Evolutionary conservation across 1,140 invertebrate species (phyloP).

Genomic region (Diplogasteroides magnus): DNA sequence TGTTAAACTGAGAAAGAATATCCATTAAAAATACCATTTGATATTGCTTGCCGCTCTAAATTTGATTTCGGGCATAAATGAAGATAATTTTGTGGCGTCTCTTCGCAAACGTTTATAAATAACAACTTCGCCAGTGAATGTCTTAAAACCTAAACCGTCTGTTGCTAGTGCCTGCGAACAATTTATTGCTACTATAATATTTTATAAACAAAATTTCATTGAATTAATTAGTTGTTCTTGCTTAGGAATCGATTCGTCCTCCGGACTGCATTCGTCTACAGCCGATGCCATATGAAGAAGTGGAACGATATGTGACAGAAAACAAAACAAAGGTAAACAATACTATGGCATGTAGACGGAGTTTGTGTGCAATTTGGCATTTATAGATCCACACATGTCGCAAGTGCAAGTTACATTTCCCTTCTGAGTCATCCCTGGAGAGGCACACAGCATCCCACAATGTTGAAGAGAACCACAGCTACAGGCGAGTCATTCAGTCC

Average conservation of each 20-base stretch:
- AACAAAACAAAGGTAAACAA: conserved; percentile 27
- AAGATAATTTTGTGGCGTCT: too few species aligned
- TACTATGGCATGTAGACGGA: too few species aligned
- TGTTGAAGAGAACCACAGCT: conserved; percentile 12
- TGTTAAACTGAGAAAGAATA: too few species aligned
- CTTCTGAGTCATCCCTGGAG: conserved; percentile 20
- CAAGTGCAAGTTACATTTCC: conserved; percentile 21
- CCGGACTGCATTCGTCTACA: conserved; percentile 16
- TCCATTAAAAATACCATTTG: too few species aligned
- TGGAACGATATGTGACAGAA: conserved; percentile 18
- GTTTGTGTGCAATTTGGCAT: too few species aligned
- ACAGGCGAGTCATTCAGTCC: neutral
- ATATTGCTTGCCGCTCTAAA: too few species aligned
- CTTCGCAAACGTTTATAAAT: too few species aligned
- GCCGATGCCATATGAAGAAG: conserved; percentile 16
- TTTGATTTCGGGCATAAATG: too few species aligned
- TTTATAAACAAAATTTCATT: neutral
- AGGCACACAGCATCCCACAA: conserved; percentile 26
- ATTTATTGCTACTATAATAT: neutral
- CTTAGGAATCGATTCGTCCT: conserved; percentile 7
- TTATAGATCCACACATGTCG: conserved; percentile 28
- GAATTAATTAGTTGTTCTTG: too few species aligned
- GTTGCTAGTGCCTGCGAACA: too few species aligned
- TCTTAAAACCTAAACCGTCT: too few species aligned
- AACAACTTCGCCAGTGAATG: too few species aligned